Evolutionary conservation across 1,140 invertebrate genomes (phyloP).

Genomic region (Drosophila pachea): DNA sequence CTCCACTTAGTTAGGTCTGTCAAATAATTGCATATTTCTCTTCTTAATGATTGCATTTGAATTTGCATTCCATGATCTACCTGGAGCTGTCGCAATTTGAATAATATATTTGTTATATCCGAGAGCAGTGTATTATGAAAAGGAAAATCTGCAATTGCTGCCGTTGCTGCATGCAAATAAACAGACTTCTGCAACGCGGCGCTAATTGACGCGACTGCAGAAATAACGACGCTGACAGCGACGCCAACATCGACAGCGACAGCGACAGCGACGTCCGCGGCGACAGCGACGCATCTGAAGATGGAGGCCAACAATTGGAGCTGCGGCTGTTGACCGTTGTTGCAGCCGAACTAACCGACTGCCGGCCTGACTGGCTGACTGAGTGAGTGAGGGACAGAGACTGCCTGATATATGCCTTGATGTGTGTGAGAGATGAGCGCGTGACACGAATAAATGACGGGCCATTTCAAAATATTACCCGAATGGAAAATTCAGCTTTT

Average conservation of each 20-base stretch:
- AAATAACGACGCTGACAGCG: conserved; percentile 28
- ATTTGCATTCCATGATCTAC: neutral
- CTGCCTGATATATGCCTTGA: conserved; percentile 21
- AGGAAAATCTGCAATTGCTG: conserved; percentile 39
- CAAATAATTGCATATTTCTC: no score
- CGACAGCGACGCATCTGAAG: neutral
- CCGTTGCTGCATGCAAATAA: conserved; percentile 60
- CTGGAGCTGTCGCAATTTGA: neutral
- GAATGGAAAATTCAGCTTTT: no score
- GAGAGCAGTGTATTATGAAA: neutral
- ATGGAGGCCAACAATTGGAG: conserved; percentile 11
- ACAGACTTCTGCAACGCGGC: conserved; percentile 56
- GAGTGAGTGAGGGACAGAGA: conserved; percentile 33
- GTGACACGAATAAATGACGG: conserved; percentile 23
- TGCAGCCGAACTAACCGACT: neutral
- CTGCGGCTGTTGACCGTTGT: conserved; percentile 43
- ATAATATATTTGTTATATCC: neutral
- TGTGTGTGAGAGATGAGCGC: conserved; percentile 19
- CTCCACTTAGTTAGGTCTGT: no score
- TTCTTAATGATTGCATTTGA: no score
- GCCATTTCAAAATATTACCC: neutral
- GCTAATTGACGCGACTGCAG: conserved; percentile 71
- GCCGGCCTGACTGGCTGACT: neutral
- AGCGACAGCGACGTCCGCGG: conserved; percentile 22
- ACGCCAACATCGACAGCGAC: conserved; percentile 35